These are phyloP conservation scores for Aegotheles bennettii DNA, from an alignment of 2,113 vertebrate genomes.

Conservation along the genomic window DNA sequence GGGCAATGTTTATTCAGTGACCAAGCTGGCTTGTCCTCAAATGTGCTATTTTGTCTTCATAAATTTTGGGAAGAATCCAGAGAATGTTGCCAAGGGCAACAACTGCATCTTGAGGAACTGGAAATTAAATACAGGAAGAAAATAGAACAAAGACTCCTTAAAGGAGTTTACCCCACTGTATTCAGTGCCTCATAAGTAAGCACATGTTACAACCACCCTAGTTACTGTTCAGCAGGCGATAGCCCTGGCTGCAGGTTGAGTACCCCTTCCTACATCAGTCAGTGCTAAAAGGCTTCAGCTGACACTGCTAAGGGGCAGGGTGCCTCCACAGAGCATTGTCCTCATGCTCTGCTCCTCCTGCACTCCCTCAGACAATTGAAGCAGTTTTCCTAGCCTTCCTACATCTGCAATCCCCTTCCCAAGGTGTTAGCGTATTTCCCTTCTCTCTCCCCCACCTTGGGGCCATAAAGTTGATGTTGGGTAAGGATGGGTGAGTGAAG, in stretches of 20 bases:
- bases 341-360: neutral
- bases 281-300: neutral
- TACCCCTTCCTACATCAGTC: neutral
- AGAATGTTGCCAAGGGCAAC: conserved; percentile 35
- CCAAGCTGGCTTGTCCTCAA: neutral
- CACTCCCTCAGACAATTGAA: neutral
- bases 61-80: neutral
- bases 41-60: conserved; percentile 1
- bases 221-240: neutral
- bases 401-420: neutral
- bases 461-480: neutral
- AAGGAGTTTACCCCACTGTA: neutral
- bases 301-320: neutral
- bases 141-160: neutral
- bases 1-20: neutral
- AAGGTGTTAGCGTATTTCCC: neutral
- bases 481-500: fast-evolving
- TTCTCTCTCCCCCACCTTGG: neutral
- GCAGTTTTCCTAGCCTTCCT: neutral
- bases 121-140: neutral
- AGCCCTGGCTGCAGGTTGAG: neutral
- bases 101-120: neutral
- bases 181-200: neutral
- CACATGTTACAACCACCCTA: neutral
- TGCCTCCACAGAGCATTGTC: neutral